These are phyloP conservation scores for Istiophorus platypterus DNA, from an alignment of 2,113 vertebrate species.

Conservation along the genomic window DNA sequence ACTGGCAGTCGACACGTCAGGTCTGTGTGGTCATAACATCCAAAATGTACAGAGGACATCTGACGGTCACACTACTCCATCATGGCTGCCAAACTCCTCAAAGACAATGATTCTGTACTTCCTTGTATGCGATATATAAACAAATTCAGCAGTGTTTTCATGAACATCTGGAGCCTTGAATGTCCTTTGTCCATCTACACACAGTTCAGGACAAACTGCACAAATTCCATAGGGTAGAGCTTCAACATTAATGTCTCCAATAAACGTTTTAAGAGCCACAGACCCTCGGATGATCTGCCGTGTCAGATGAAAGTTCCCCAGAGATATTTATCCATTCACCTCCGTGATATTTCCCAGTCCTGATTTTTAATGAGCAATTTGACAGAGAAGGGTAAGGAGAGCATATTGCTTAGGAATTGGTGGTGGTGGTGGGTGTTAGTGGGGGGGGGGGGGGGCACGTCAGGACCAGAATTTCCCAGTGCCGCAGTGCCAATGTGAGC, in stretches of 20 bases:
- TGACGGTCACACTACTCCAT: background rate
- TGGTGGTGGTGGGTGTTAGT: background rate
- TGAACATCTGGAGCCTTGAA: background rate
- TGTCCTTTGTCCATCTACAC: background rate
- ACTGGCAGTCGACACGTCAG: no score
- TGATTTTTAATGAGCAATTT: slow-evolving; percentile 59
- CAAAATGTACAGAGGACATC: no score
- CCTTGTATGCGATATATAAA: background rate
- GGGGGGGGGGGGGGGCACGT: background rate
- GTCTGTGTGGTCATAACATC: no score
- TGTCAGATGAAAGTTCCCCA: slow-evolving; percentile 7
- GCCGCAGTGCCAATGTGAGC: slow-evolving; percentile 31
- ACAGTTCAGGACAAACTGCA: no score
- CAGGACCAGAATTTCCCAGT: slow-evolving; percentile 30
- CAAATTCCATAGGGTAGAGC: background rate
- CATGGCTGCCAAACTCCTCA: background rate
- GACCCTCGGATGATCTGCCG: slow-evolving; percentile 12
- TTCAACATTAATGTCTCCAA: background rate
- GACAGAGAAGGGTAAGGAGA: slow-evolving; percentile 54
- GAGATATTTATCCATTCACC: slow-evolving; percentile 44
- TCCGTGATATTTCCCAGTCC: slow-evolving; percentile 44
- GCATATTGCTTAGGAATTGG: background rate
- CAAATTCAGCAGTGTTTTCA: no score
- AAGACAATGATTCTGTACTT: background rate
- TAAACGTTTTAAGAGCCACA: background rate